Evolutionary conservation across 2,113 vertebrate genomes (phyloP).

Genomic region (Synodontis membranacea): DNA sequence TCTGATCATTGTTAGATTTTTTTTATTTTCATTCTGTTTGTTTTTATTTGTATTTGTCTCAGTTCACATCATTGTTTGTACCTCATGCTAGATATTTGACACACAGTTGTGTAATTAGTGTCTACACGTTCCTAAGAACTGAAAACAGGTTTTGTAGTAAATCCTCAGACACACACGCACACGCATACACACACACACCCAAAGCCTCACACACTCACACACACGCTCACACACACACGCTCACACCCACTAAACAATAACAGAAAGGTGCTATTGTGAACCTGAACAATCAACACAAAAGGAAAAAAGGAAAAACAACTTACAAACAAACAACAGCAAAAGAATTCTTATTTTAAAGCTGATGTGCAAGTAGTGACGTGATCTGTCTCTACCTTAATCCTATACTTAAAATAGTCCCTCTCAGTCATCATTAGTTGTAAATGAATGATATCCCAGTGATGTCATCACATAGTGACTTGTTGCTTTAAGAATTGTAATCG

Average conservation of each 20-base stretch:
- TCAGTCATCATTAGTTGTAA: neutral
- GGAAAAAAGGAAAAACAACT: neutral
- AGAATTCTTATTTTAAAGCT: too few relatives aligned
- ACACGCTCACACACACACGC: neutral
- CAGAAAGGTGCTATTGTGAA: neutral
- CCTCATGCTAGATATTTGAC: neutral
- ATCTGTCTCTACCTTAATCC: neutral
- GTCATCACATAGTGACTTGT: neutral
- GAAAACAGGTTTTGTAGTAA: neutral
- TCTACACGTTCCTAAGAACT: neutral
- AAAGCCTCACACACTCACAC: neutral
- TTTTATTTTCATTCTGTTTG: neutral
- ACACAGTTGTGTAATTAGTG: neutral
- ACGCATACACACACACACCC: slow-evolving; percentile 3
- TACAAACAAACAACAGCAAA: neutral
- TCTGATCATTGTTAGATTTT: neutral
- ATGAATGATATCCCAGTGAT: neutral
- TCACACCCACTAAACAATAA: neutral
- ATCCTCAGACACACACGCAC: neutral
- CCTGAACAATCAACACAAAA: neutral
- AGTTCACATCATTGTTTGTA: neutral
- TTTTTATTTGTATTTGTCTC: neutral
- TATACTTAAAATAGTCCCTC: neutral
- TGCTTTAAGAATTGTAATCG: neutral
- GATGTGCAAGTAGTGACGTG: neutral